Conservation (phyloP, 2,113 vertebrate genomes). For the Fregata magnificens region DNA sequence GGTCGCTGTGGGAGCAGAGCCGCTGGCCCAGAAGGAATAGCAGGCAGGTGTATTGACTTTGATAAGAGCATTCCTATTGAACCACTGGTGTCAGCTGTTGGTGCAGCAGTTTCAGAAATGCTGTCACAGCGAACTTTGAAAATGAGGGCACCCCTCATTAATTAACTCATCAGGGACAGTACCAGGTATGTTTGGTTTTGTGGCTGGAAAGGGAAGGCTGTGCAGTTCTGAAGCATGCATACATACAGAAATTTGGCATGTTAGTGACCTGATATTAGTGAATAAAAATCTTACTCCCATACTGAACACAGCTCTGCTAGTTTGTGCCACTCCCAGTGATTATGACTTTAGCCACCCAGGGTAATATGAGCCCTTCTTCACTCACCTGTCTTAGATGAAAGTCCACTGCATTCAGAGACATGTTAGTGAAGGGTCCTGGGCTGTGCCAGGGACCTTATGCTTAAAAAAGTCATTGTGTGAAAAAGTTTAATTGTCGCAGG, state of each 20-base stretch:
- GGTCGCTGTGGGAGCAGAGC: conserved; percentile 82
- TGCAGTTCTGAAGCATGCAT: background rate
- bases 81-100: background rate
- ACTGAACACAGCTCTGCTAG: background rate
- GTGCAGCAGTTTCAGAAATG: background rate
- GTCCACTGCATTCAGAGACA: background rate
- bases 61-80: background rate
- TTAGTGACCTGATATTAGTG: background rate
- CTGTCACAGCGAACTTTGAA: background rate
- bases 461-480: background rate
- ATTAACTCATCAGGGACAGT: background rate
- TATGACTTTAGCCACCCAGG: background rate
- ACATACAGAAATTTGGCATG: background rate
- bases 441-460: background rate
- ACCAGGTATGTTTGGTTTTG: background rate
- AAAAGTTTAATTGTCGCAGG: background rate
- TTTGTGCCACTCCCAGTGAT: background rate
- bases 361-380: background rate
- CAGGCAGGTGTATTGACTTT: conserved; percentile 69
- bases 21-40: conserved; percentile 77
- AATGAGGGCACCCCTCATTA: background rate
- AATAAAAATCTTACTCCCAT: background rate
- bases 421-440: background rate
- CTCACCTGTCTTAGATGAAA: background rate
- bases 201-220: background rate